Conservation (phyloP, 2,797 vertebrate species). For the Sebastes vulpes region DNA sequence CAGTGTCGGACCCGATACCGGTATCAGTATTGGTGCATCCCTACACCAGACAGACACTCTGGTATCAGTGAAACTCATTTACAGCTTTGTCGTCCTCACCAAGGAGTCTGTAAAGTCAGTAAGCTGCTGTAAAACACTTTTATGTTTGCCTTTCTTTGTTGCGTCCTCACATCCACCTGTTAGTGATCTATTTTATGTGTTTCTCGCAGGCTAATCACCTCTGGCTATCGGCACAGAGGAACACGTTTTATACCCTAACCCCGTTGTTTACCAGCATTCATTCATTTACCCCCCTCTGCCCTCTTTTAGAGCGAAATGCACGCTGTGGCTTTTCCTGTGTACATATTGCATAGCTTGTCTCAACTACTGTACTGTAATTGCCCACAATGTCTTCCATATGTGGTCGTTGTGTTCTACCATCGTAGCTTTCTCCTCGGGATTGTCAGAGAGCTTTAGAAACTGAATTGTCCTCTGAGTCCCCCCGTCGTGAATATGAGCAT, state of each 20-base stretch:
- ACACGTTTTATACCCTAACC: slow-evolving; percentile 11
- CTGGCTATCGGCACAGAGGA: slow-evolving; percentile 32
- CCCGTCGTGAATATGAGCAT: slow-evolving; percentile 17
- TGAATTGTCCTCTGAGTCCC: slow-evolving; percentile 14
- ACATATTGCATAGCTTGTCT: slow-evolving; percentile 76
- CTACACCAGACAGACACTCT: neutral
- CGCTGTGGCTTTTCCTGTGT: slow-evolving; percentile 69
- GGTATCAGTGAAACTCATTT: slow-evolving; percentile 7
- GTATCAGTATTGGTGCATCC: too few relatives aligned
- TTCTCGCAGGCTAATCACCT: slow-evolving; percentile 35
- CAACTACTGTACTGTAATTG: slow-evolving; percentile 81
- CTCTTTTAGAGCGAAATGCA: slow-evolving; percentile 25
- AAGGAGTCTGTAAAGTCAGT: neutral
- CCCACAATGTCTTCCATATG: slow-evolving; percentile 77
- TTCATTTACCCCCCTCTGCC: neutral
- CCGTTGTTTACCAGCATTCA: slow-evolving; percentile 37
- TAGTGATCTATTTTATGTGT: slow-evolving; percentile 43
- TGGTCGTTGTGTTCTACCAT: slow-evolving; percentile 36
- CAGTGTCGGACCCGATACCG: too few relatives aligned
- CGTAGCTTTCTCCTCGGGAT: slow-evolving; percentile 25
- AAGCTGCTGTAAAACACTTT: neutral
- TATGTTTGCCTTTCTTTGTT: slow-evolving; percentile 12
- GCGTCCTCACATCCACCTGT: slow-evolving; percentile 54
- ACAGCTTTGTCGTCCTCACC: neutral
- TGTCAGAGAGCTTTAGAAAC: slow-evolving; percentile 32